These are phyloP conservation scores for Emmelina monodactyla DNA, from an alignment of 2,888 invertebrate genomes.

Conservation along the genomic window DNA sequence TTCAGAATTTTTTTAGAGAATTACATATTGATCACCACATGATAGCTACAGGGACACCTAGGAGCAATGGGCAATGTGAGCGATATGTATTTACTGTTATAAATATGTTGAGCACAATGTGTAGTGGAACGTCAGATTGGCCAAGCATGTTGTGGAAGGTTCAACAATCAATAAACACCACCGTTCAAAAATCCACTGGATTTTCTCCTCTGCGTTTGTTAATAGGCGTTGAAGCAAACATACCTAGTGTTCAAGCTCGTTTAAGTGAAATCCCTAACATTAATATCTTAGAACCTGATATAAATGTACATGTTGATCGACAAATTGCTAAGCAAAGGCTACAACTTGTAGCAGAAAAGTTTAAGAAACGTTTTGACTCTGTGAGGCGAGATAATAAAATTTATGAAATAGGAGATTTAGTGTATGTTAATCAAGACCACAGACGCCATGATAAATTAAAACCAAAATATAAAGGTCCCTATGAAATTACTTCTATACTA, in stretches of 20 bases:
- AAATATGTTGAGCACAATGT: slow-evolving; percentile 12
- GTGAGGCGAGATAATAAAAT: neutral
- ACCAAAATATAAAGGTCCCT: slow-evolving; percentile 11
- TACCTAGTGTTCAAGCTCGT: slow-evolving; percentile 6
- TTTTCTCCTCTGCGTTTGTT: slow-evolving; percentile 8
- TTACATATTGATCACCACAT: slow-evolving; percentile 12
- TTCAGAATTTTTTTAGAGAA: slow-evolving; percentile 8
- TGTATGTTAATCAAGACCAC: slow-evolving; percentile 3
- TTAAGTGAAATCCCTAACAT: slow-evolving; percentile 2
- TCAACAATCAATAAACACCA: slow-evolving; percentile 10
- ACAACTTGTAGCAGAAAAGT: neutral
- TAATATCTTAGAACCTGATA: neutral
- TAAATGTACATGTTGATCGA: slow-evolving; percentile 3
- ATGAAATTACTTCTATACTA: slow-evolving; percentile 8
- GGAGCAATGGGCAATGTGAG: slow-evolving; percentile 13
- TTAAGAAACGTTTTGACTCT: slow-evolving; percentile 1
- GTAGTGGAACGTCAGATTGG: slow-evolving; percentile 13
- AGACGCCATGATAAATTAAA: slow-evolving; percentile 8
- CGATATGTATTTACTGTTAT: slow-evolving; percentile 12
- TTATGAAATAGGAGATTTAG: neutral
- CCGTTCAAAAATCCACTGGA: slow-evolving; percentile 10
- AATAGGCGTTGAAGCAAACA: slow-evolving; percentile 8
- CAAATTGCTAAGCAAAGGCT: slow-evolving; percentile 1
- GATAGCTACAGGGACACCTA: slow-evolving; percentile 13
- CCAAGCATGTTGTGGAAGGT: slow-evolving; percentile 15